Conservation (phyloP, 2,888 invertebrate species). For the Xestia ashworthii region DNA sequence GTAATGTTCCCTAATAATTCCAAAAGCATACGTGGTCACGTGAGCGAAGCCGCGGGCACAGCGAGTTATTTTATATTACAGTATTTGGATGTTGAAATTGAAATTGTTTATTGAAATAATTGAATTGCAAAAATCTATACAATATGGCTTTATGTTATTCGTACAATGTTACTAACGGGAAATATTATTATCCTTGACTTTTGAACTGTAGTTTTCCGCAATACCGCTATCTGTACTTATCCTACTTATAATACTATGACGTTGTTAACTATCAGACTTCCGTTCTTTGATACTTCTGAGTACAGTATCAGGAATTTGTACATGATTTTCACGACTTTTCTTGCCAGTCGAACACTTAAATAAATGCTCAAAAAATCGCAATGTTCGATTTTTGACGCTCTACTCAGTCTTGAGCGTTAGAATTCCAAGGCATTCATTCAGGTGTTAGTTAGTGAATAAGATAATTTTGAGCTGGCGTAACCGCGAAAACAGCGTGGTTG, state of each 20-base stretch:
- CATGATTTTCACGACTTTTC: neutral
- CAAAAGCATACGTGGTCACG: too few species aligned
- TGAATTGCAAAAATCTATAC: too few species aligned
- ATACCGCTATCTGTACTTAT: constrained; percentile 10
- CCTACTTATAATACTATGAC: constrained; percentile 1
- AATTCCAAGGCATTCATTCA: neutral
- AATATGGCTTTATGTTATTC: neutral
- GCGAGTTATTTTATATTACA: neutral
- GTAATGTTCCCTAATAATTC: too few species aligned
- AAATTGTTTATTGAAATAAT: too few species aligned
- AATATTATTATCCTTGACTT: constrained; percentile 12
- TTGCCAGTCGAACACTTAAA: neutral
- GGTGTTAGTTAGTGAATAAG: neutral
- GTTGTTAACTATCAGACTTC: constrained; percentile 1
- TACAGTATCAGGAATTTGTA: neutral
- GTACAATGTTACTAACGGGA: neutral
- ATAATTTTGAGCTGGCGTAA: constrained; percentile 4
- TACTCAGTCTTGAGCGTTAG: neutral
- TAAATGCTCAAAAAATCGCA: neutral
- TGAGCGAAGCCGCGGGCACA: too few species aligned
- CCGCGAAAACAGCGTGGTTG: neutral
- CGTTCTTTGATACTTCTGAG: constrained; percentile 11
- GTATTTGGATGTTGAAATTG: neutral
- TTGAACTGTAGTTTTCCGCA: constrained; percentile 40
- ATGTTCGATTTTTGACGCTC: neutral